Conservation (phyloP, 2,113 vertebrate species). For the Haemorhous mexicanus region DNA sequence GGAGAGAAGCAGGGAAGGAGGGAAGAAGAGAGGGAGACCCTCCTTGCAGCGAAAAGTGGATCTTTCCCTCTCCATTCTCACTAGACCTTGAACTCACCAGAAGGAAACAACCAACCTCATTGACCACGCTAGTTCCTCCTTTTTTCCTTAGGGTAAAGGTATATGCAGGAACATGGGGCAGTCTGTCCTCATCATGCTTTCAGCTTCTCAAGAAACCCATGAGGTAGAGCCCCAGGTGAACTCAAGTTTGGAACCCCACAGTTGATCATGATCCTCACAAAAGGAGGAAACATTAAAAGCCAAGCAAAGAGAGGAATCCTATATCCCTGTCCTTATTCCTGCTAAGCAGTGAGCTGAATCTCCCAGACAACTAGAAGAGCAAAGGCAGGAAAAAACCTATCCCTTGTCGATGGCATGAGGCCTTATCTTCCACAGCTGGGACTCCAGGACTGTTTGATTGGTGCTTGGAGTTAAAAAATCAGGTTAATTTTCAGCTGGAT, state of each 20-base stretch:
- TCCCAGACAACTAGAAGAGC: background rate
- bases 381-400: background rate
- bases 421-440: background rate
- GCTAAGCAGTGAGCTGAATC: background rate
- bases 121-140: rapidly evolving
- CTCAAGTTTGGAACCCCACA: background rate
- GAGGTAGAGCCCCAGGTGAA: background rate
- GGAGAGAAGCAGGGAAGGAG: background rate
- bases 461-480: background rate
- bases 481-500: background rate
- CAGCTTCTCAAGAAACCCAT: background rate
- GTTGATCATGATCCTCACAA: background rate
- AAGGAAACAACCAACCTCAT: background rate
- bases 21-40: background rate
- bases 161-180: background rate
- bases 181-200: background rate
- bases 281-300: background rate
- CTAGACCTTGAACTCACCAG: background rate
- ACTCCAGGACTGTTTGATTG: background rate
- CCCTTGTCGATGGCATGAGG: background rate
- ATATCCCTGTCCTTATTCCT: background rate
- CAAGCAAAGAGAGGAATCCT: background rate
- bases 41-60: background rate
- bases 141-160: background rate
- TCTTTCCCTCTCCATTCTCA: background rate